Conservation (phyloP, 2,888 invertebrate genomes). For the Allygus modestus region DNA sequence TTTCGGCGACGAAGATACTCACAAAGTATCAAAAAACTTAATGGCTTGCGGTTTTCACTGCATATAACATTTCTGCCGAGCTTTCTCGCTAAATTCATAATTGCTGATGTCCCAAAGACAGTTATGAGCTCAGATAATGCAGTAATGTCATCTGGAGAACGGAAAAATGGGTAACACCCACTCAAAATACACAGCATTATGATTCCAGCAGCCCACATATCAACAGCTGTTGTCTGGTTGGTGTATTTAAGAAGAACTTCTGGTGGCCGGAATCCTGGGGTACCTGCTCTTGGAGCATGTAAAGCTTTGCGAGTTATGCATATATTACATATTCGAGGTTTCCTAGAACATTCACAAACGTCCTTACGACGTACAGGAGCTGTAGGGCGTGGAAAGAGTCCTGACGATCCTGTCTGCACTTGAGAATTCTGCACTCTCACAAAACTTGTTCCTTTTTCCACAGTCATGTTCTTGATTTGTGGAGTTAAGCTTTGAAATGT, state of each 20-base stretch:
- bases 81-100: slow-evolving; percentile 82
- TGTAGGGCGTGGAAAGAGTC: slow-evolving; percentile 54
- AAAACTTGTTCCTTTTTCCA: slow-evolving; percentile 65
- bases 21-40: slow-evolving; percentile 73
- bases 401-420: slow-evolving; percentile 60
- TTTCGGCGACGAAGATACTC: slow-evolving; percentile 72
- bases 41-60: slow-evolving; percentile 70
- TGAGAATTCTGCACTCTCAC: slow-evolving; percentile 70
- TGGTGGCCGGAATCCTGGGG: slow-evolving; percentile 93
- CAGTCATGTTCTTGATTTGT: slow-evolving; percentile 26
- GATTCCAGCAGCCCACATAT: slow-evolving; percentile 93
- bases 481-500: slow-evolving; percentile 66
- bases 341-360: slow-evolving; percentile 82
- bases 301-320: slow-evolving; percentile 82
- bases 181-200: slow-evolving; percentile 88
- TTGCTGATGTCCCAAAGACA: slow-evolving; percentile 84
- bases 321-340: slow-evolving; percentile 82
- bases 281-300: slow-evolving; percentile 90
- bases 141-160: slow-evolving; percentile 86
- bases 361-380: slow-evolving; percentile 39
- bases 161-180: slow-evolving; percentile 90
- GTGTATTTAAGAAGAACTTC: slow-evolving; percentile 89
- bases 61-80: slow-evolving; percentile 75
- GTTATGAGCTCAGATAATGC: slow-evolving; percentile 90
- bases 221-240: slow-evolving; percentile 91